Base-by-base conservation (phyloP, 2,797 vertebrate species). In the Acanthopagrus latus region DNA sequence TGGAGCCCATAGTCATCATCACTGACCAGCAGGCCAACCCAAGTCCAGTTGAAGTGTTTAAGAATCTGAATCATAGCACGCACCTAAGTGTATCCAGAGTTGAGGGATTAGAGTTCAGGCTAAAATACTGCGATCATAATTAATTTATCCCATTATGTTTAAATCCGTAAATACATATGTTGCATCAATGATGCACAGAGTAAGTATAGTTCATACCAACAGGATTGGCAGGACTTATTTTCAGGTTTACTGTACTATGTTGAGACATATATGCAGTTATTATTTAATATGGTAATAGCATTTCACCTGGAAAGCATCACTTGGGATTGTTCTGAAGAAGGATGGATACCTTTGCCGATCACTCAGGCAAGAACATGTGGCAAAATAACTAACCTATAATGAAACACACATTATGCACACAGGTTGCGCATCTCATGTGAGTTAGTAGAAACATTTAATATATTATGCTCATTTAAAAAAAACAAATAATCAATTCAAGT, bases 1-100 rank as follows among this genome's bases (percentile, higher is more conserved):
- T 94, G 51, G 17, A 86, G 78, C 7, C 94, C 94, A 29, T 95
- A 95, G 63, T 94, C 94, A 73, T 94, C 93, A 64, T 93, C 82
- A 72, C 90, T 94, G 67, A 92, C 85, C 14, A 95, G 55, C 3
- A 93, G 87, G 17, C 94, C 93, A 1, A 82, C 88, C 94, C 94
- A 95, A 1, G 90, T 93, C 94, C 94, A 94, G 7, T 86, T 55
- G 23, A 94, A 95, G 54, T 63, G 87, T 58, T 87, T 91, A 1
- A 95, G 72, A 51, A 95, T 94, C 84, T 92, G 91, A 51, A 93
- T 84, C 79, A 94, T 92, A 2, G 88, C 90, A 25, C 16, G 68
- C 5, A 91, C 90, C 90, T n/a, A 14, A 33, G 7, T 56, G 18
- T 56, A 54, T 6, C 44, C 6, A 76, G 4, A 63, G 25, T 21